A percentile compares a stretch with the other conserved stretches of the same genome.
These are phyloP conservation scores for Meleagris gallopavo DNA, from an alignment of 2,113 vertebrate genomes.

Conservation along the genomic window DNA sequence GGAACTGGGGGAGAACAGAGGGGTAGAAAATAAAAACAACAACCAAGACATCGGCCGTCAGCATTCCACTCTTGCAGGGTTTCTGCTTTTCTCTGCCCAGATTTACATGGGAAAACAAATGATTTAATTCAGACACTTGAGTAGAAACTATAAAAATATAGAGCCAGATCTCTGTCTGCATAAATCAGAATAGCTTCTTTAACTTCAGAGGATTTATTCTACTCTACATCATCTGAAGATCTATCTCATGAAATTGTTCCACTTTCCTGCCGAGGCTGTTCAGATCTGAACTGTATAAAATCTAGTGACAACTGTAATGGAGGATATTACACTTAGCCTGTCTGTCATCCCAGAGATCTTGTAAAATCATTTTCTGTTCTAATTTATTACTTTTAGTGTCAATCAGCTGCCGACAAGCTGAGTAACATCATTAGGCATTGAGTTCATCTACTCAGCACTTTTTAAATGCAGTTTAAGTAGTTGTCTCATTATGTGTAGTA, in stretches of 20 bases:
- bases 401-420: constrained; percentile 79
- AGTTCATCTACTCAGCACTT: constrained; percentile 87
- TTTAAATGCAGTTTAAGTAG: constrained; percentile 81
- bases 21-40: background rate
- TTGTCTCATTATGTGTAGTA: constrained; percentile 86
- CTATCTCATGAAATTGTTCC: constrained; percentile 65
- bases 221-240: constrained; percentile 43
- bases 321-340: constrained; percentile 82
- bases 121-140: constrained; percentile 68
- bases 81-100: constrained; percentile 32
- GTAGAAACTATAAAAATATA: constrained; percentile 46
- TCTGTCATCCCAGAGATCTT: constrained; percentile 79
- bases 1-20: background rate
- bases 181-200: constrained; percentile 56
- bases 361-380: constrained; percentile 85
- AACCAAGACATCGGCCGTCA: constrained; percentile 27
- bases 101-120: constrained; percentile 61
- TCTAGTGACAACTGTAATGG: constrained; percentile 78
- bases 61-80: background rate
- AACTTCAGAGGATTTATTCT: constrained; percentile 59
- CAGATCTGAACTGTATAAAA: constrained; percentile 77
- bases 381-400: constrained; percentile 89
- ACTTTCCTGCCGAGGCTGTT: constrained; percentile 64
- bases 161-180: constrained; percentile 37
- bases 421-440: constrained; percentile 79